A percentile compares a stretch with the other conserved stretches of the same genome.
Conservation (phyloP, 2,113 vertebrate species). For the Rhynchopsitta pachyrhyncha region DNA sequence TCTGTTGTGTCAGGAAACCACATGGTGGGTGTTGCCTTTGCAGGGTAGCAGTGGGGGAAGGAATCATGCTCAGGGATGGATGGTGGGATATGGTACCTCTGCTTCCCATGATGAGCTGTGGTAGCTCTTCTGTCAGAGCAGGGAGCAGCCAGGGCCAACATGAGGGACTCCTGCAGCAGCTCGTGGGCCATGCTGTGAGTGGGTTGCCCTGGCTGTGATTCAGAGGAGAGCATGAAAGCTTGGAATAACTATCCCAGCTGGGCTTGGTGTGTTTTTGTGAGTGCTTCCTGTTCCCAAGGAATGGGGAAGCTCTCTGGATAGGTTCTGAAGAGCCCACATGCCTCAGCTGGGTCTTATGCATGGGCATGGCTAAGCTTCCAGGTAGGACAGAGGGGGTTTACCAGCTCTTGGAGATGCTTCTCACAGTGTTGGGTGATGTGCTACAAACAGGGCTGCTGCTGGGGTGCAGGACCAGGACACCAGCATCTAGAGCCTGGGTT, state of each 20-base stretch:
- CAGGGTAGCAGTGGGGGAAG: neutral
- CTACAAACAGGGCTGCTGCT: too few species aligned
- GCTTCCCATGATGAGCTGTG: neutral
- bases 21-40: slow-evolving; percentile 13
- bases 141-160: neutral
- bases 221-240: neutral
- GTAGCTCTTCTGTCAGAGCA: neutral
- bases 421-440: neutral
- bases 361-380: neutral
- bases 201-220: neutral
- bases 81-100: neutral
- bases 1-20: slow-evolving; percentile 54
- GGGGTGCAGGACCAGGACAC: neutral
- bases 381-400: neutral
- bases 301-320: accelerated
- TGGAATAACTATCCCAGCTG: neutral
- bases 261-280: neutral
- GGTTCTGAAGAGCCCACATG: neutral
- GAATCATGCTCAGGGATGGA: neutral
- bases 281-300: neutral
- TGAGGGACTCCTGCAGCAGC: neutral
- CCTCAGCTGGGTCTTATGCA: neutral
- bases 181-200: neutral
- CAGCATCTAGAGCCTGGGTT: neutral
- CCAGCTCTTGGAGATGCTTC: neutral